Conservation (phyloP, 2,797 vertebrate species). For the Microtus agrestis region DNA sequence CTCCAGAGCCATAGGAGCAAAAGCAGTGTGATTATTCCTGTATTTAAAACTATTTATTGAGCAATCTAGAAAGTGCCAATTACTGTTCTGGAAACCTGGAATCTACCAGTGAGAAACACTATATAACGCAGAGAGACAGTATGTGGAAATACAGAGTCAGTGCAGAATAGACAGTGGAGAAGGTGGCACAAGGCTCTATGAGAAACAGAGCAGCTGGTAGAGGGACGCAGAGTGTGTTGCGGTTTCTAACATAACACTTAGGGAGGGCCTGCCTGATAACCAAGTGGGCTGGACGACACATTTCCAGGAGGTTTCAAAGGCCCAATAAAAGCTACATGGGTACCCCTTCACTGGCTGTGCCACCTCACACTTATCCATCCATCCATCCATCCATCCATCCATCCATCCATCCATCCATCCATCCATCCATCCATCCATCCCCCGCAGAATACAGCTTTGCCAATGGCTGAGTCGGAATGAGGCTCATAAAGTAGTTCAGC, state of each 20-base stretch:
- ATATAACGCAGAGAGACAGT: neutral
- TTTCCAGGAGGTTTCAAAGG: neutral
- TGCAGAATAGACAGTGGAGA: neutral
- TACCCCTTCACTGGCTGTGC: neutral
- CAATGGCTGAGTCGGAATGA: neutral
- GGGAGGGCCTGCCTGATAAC: neutral
- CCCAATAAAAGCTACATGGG: neutral
- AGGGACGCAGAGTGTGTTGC: neutral
- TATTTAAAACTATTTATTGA: neutral
- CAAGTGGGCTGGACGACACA: neutral
- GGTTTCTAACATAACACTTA: neutral
- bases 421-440: neutral
- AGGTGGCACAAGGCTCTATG: too few relatives aligned
- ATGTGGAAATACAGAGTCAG: neutral
- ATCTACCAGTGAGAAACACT: neutral
- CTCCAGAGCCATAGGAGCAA: neutral
- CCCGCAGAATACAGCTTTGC: neutral
- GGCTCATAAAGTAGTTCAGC: neutral
- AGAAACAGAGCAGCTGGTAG: neutral
- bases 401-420: too few relatives aligned
- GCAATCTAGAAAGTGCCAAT: neutral
- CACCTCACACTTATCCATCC: neutral
- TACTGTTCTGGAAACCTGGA: neutral
- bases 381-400: too few relatives aligned
- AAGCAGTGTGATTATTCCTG: neutral